Evolutionary conservation across 2,888 invertebrate genomes (phyloP), one percentile per base, ranked within the genome.

Genomic region (Agapostemon virescens): DNA sequence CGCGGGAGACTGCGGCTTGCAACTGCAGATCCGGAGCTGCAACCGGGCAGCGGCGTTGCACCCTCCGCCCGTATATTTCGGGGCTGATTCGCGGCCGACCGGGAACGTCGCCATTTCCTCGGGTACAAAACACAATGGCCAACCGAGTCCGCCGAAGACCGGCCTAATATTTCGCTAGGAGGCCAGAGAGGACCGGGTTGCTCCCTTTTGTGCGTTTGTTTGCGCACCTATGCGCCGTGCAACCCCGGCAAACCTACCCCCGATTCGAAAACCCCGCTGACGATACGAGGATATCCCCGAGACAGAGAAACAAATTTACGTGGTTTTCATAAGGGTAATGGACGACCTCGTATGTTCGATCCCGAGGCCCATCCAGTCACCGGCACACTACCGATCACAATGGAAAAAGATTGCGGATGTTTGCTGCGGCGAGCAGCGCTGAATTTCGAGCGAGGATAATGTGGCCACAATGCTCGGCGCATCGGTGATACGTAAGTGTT

Each of bases 91-190:
- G 83, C 76, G 82, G 82, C 85, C 85, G 85, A 82, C 75, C 71
- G 81, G 82, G 75, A 74, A 79, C 80, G 79, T 73, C 66, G 77
- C 82, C 82, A 85, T 88, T 89, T 85, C 82, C 87, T 74, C 71
- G 77, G 67, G 81, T 87, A 88, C 86, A 85, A 88, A 88, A 88
- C 86, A 89, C 89, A 88, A 89, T 89, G 87, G 77, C 2, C 49
- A 7, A 9, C n/a, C n/a, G n/a, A n/a, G 45, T 20, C 77, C 58
- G 76, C 75, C 80, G 82, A 85, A 84, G 86, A 82, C 77, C 82
- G 75, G 71, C 82, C 85, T 83, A 86, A 88, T 88, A 88, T 87
- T 88, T 88, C 79, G 79, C 79, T 69, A 80, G 74, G 49, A 79
- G 74, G 20, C 38, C 49, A 61, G 33, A 30, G 61, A 33, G 33